Evolutionary conservation across 2,797 vertebrate genomes (phyloP).

Genomic region (Zonotrichia albicollis): DNA sequence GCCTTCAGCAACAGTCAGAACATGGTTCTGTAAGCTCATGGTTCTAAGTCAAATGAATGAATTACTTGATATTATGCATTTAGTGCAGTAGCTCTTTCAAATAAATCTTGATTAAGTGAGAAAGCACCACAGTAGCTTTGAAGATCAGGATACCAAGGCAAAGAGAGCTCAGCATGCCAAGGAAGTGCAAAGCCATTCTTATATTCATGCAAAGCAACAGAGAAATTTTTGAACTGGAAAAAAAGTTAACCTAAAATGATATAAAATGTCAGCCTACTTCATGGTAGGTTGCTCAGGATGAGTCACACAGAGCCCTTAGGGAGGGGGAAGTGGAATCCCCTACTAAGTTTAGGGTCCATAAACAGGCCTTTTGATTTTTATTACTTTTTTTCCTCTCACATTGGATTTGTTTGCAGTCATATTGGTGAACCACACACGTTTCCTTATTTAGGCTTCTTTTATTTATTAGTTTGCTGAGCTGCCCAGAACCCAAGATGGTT

Average conservation of each 20-base stretch:
- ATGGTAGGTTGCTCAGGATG: neutral
- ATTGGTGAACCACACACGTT: neutral
- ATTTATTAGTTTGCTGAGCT: neutral
- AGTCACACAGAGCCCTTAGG: neutral
- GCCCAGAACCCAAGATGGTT: neutral
- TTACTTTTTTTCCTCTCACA: neutral
- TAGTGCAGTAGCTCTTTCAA: neutral
- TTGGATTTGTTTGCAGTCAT: neutral
- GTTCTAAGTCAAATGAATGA: neutral
- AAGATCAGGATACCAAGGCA: neutral
- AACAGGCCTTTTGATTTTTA: neutral
- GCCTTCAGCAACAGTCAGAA: neutral
- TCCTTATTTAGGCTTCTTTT: slow-evolving; percentile 17
- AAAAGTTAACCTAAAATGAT: neutral
- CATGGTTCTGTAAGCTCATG: neutral
- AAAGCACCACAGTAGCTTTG: neutral
- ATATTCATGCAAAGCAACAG: neutral
- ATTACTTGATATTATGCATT: neutral
- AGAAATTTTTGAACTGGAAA: neutral
- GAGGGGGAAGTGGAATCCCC: neutral
- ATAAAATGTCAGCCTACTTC: neutral
- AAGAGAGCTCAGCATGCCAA: neutral
- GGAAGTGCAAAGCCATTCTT: neutral
- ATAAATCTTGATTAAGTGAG: neutral
- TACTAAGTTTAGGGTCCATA: neutral